phyloP scores from a whole-genome alignment of 2,797 vertebrate genomes.

The Sebastolobus altivelis region DNA sequence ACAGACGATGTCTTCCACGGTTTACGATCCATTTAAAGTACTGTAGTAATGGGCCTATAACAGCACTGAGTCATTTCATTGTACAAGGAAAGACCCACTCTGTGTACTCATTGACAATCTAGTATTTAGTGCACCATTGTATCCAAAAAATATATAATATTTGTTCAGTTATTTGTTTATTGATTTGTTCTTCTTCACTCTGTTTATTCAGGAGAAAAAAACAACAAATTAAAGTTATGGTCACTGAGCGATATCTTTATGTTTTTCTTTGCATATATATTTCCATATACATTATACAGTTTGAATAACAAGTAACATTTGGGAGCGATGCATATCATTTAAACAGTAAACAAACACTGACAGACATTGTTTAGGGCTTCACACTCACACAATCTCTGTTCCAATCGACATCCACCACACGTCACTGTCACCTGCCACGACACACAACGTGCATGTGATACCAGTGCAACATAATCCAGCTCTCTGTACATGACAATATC shows the following conservation, averaged over 20 bases:
- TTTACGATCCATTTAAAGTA: slow-evolving; percentile 62
- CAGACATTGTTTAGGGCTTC: slow-evolving; percentile 45
- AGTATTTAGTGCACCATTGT: slow-evolving; percentile 53
- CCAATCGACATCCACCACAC: slow-evolving; percentile 41
- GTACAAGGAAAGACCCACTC: slow-evolving; percentile 54
- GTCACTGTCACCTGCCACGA: slow-evolving; percentile 46
- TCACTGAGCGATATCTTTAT: slow-evolving; percentile 61
- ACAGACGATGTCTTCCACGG: slow-evolving; percentile 58
- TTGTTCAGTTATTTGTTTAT: slow-evolving; percentile 28
- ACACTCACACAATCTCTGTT: slow-evolving; percentile 45
- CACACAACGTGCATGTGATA: slow-evolving; percentile 36
- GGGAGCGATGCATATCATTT: slow-evolving; percentile 62
- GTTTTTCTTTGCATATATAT: slow-evolving; percentile 75
- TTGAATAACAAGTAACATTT: slow-evolving; percentile 69
- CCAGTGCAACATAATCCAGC: slow-evolving; percentile 33
- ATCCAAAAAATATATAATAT: slow-evolving; percentile 63
- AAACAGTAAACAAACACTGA: slow-evolving; percentile 68
- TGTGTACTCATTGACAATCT: slow-evolving; percentile 46
- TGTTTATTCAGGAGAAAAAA: slow-evolving; percentile 14
- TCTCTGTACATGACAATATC: slow-evolving; percentile 49
- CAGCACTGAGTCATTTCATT: slow-evolving; percentile 62
- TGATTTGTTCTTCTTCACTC: slow-evolving; percentile 13
- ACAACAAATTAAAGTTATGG: slow-evolving; percentile 17
- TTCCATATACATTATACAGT: slow-evolving; percentile 67
- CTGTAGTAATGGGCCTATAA: slow-evolving; percentile 67